Conservation (phyloP, 2,888 invertebrate species). For the Sphaeridia pumilis region DNA sequence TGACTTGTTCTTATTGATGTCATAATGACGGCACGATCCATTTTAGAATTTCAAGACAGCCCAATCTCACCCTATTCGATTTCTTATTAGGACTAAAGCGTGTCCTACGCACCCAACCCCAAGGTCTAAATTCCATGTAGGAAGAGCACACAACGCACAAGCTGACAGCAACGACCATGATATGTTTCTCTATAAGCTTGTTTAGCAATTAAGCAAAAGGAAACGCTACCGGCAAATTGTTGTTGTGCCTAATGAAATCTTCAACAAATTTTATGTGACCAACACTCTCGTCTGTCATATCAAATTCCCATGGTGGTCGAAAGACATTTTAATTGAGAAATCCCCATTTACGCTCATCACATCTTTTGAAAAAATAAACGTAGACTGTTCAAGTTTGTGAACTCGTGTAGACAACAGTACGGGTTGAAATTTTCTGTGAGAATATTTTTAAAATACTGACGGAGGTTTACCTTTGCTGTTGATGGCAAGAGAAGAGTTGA, state of each 20-base stretch:
- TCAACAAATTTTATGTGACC: background rate
- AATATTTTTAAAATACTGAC: no score
- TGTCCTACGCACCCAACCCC: background rate
- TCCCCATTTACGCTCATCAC: no score
- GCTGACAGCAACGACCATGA: no score
- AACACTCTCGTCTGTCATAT: background rate
- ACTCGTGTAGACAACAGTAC: no score
- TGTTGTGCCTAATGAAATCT: background rate
- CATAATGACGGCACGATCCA: background rate
- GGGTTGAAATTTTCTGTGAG: no score
- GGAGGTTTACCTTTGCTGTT: no score
- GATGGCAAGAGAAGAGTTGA: no score
- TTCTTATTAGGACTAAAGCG: background rate
- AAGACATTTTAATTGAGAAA: no score
- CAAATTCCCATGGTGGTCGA: no score
- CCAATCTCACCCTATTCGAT: background rate
- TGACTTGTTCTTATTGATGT: background rate
- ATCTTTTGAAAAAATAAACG: no score
- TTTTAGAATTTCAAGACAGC: background rate
- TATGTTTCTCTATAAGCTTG: background rate
- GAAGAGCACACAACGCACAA: no score
- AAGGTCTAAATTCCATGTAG: background rate
- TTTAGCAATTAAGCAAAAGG: background rate
- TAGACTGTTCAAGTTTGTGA: no score
- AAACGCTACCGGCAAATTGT: slow-evolving; percentile 1